Percentiles rank a stretch among this genome's conserved stretches.
These are phyloP conservation scores for Cyprinodon brontotheroides DNA, from an alignment of 2,113 vertebrate genomes.

Conservation along the genomic window DNA sequence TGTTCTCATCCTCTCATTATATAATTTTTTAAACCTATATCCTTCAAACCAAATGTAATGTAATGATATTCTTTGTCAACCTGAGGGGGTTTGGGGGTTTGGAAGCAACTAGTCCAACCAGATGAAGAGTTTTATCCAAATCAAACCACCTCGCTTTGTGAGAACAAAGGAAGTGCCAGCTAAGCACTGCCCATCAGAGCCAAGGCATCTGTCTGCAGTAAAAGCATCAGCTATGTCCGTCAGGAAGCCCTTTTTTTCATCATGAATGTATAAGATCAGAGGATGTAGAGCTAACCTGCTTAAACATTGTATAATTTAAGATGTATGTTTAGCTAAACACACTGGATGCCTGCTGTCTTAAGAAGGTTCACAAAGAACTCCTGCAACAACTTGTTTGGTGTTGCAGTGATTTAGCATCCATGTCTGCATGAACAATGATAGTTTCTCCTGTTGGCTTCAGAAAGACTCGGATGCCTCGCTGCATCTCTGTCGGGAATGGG, in stretches of 20 bases:
- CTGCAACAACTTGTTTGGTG: conserved; percentile 26
- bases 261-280: conserved; percentile 12
- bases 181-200: conserved; percentile 55
- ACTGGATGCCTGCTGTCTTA: neutral
- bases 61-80: neutral
- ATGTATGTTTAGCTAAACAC: neutral
- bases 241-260: conserved; percentile 1
- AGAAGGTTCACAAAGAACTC: too few relatives aligned
- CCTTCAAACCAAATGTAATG: too few relatives aligned
- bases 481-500: conserved; percentile 56
- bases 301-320: neutral
- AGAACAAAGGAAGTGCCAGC: conserved; percentile 63
- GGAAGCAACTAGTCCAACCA: neutral
- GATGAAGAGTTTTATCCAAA: conserved; percentile 7
- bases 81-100: neutral
- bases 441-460: conserved; percentile 16
- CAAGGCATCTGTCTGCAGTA: conserved; percentile 21
- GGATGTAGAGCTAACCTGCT: neutral
- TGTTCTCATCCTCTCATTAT: too few relatives aligned
- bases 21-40: too few relatives aligned
- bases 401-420: conserved; percentile 9
- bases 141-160: conserved; percentile 22
- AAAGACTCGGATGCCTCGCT: conserved; percentile 46
- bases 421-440: neutral
- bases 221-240: conserved; percentile 2